A percentile compares a stretch with the other conserved stretches of the same genome.
Conservation (phyloP, 2,113 vertebrate genomes). For the Ochotona princeps region DNA sequence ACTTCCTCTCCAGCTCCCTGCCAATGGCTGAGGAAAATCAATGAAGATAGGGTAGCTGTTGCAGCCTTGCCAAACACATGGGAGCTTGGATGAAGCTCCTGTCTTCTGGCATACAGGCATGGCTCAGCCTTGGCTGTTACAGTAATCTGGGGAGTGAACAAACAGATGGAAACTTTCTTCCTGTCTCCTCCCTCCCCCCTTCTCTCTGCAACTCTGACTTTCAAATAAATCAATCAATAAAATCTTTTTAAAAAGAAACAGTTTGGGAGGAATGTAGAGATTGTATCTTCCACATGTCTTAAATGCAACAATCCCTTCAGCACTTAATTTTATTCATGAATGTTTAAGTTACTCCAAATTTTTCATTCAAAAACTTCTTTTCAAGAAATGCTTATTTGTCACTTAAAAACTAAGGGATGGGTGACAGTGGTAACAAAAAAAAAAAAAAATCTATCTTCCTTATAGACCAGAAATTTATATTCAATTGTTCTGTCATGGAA, state of each 20-base stretch:
- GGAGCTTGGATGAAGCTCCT: no score
- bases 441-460: not conserved
- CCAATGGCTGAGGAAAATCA: no score
- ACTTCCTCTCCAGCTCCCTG: no score
- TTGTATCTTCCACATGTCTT: not conserved
- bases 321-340: not conserved
- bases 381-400: not conserved
- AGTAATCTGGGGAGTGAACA: no score
- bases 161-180: no score
- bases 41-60: no score
- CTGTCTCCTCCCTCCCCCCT: no score
- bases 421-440: not conserved
- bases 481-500: conserved; percentile 63
- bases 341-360: not conserved
- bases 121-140: no score
- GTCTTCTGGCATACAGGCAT: no score
- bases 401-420: not conserved
- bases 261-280: not conserved
- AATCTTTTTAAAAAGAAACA: not conserved
- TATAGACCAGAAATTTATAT: conserved; percentile 10
- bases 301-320: not conserved
- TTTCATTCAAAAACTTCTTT: not conserved
- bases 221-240: no score
- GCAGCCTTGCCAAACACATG: no score
- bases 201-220: no score